Base-by-base conservation (phyloP, 2,113 vertebrate genomes). In the Syngnathoides biaculeatus region DNA sequence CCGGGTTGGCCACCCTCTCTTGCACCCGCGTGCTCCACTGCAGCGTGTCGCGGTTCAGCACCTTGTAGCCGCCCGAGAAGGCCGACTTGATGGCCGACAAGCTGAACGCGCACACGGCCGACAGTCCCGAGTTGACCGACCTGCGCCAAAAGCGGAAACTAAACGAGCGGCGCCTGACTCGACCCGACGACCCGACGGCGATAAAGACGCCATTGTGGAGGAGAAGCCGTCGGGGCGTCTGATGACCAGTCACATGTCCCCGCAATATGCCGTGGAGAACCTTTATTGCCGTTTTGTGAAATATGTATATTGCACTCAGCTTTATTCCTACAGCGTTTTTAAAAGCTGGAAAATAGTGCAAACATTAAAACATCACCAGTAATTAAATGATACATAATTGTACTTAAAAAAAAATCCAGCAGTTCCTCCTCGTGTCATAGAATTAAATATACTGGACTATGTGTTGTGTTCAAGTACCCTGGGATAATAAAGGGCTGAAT, bases 61-160 rank as follows among this genome's bases (percentile, higher is more conserved):
- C 79, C 73, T 92, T 92, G 86, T 92, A 93, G 81, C 85, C 90
- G 1, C 92, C 90, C 0, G 86, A 71, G 70, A 93, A 92, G 15
- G 87, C 88, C 0, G 77, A 74, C 66, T 87, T 92, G 70, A 93
- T 73, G 71, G 87, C 88, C 6, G 43, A 14, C 9, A 92, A 79
- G 27, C 78, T 78, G 71, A 92, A 93, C 0, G 75, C 81, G 39
- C 92, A 93, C 52, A 93, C 90, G 0, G 90, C 91, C 2, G 92
- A 92, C 2, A 66, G 77, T 9, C 90, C 90, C 0, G 85, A 88
- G 75, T 89, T 91, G 0, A 87, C 75, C 11, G 85, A 86, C 92
- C 91, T 93, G 56, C 13, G 22, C 22, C 2, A 35, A 45, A 22
- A 63, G n/a, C 0, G 2, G 35, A 45, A 60, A 40, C 3, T n/a